phyloP scores from a whole-genome alignment of 2,797 vertebrate genomes.

The Xerus rutilus region DNA sequence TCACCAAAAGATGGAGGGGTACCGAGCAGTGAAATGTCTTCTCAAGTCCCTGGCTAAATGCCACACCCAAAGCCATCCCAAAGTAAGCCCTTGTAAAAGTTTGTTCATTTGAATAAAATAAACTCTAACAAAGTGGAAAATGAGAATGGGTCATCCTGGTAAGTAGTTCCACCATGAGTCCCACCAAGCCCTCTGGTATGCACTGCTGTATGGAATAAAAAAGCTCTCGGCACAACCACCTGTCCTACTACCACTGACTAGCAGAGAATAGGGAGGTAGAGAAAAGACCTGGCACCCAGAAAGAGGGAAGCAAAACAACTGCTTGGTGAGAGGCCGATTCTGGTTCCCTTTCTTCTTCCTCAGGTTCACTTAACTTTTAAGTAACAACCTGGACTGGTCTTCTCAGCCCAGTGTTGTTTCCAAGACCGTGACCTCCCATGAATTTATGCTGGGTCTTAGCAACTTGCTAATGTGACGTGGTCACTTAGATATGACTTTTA shows the following conservation, averaged over 20 bases:
- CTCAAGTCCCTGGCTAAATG: background rate
- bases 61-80: background rate
- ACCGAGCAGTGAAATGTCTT: background rate
- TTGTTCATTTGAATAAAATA: background rate
- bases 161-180: background rate
- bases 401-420: background rate
- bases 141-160: background rate
- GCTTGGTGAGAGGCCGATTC: background rate
- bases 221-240: background rate
- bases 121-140: background rate
- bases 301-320: background rate
- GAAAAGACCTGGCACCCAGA: background rate
- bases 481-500: background rate
- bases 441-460: background rate
- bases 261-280: background rate
- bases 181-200: background rate
- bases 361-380: background rate
- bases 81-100: background rate
- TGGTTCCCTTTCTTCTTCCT: background rate
- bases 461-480: background rate
- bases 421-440: background rate
- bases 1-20: background rate
- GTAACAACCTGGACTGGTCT: background rate
- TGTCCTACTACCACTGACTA: background rate
- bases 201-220: background rate